Evolutionary conservation across 2,797 vertebrate genomes (phyloP).

Genomic region (Nannoperca australis): DNA sequence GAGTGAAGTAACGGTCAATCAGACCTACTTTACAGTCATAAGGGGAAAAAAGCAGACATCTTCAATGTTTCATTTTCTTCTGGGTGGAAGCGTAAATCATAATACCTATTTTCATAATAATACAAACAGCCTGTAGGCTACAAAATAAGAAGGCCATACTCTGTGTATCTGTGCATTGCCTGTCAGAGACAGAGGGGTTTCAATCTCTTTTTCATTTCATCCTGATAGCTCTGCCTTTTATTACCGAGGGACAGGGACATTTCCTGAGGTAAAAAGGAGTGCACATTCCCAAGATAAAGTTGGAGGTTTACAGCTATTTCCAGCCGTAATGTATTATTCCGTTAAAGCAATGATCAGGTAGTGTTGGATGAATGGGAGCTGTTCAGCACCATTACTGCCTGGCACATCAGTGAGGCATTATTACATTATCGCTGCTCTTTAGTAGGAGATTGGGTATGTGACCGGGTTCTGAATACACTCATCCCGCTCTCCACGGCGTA

Average conservation of each 20-base stretch:
- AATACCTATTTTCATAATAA: conserved; percentile 82
- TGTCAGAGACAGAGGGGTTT: conserved; percentile 82
- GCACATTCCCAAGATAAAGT: conserved; percentile 86
- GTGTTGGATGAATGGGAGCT: conserved; percentile 95
- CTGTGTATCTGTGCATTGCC: conserved; percentile 68
- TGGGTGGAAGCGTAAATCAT: conserved; percentile 68
- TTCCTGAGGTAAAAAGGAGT: conserved; percentile 85
- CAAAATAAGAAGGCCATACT: conserved; percentile 65
- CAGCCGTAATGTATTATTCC: conserved; percentile 91
- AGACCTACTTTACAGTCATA: conserved; percentile 73
- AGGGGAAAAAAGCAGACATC: conserved; percentile 31
- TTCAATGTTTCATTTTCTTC: conserved; percentile 60
- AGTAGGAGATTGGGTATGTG: conserved; percentile 95
- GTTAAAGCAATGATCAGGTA: conserved; percentile 95
- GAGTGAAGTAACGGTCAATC: conserved; percentile 77
- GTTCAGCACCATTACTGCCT: conserved; percentile 95
- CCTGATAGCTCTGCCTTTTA: conserved; percentile 84
- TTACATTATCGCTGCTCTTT: conserved; percentile 96
- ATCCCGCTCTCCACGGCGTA: conserved; percentile 94
- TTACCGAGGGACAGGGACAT: conserved; percentile 80
- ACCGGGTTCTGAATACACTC: conserved; percentile 96
- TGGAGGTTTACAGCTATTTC: conserved; percentile 88
- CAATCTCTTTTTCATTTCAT: conserved; percentile 87
- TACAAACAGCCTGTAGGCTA: conserved; percentile 78
- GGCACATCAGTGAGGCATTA: conserved; percentile 96